Evolutionary conservation across 2,113 vertebrate species (phyloP).

Genomic region (Trichechus manatus): DNA sequence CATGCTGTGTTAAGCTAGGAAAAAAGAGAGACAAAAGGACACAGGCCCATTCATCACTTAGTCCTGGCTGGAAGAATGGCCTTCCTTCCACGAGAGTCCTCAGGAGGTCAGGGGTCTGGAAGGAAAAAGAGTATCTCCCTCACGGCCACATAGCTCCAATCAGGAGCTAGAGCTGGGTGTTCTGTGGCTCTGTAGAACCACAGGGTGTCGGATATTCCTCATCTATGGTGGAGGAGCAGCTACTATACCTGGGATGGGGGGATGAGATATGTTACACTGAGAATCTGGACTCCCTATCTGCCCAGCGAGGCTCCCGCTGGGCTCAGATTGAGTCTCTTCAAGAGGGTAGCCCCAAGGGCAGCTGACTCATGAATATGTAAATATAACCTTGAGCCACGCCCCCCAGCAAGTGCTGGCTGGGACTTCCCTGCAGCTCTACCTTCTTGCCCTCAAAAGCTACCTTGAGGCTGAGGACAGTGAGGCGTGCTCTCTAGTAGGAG

Average conservation of each 20-base stretch:
- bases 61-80: background rate
- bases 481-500: background rate
- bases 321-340: background rate
- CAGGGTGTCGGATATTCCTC: background rate
- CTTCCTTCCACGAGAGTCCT: conserved; percentile 1
- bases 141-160: background rate
- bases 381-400: background rate
- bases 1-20: background rate
- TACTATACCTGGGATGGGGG: background rate
- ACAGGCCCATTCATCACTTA: background rate
- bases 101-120: background rate
- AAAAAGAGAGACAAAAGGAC: background rate
- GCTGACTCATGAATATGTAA: conserved; percentile 45
- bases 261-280: background rate
- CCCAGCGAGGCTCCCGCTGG: background rate
- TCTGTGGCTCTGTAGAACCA: background rate
- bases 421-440: background rate
- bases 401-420: background rate
- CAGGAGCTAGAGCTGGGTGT: background rate
- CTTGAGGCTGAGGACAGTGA: background rate
- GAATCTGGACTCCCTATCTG: background rate
- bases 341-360: background rate
- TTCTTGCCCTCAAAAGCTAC: background rate
- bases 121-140: background rate
- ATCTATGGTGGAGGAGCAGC: background rate